Percentiles rank a stretch among this genome's conserved stretches.
phyloP scores from a whole-genome alignment of 2,797 vertebrate species.

The Leptatherina wallacei region DNA sequence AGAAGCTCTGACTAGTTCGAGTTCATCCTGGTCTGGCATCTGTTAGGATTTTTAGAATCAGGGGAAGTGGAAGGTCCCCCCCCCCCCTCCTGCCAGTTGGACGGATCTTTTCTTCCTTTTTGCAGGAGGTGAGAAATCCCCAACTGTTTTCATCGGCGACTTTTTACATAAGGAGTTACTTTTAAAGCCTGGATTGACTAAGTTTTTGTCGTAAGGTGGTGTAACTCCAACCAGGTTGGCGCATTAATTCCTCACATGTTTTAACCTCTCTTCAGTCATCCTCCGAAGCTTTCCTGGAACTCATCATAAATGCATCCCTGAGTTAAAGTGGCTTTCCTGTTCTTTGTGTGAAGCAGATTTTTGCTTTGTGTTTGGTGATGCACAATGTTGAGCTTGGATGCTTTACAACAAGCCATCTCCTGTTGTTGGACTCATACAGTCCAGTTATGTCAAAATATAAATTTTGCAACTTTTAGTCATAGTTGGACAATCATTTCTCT shows the following conservation, averaged over 20 bases:
- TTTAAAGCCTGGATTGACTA: conserved; percentile 32
- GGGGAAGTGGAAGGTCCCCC: conserved; percentile 19
- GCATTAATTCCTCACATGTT: conserved; percentile 28
- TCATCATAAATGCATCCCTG: background rate
- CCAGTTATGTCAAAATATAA: background rate
- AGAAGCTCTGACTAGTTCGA: conserved; percentile 53
- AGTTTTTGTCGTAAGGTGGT: conserved; percentile 27
- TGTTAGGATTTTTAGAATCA: conserved; percentile 32
- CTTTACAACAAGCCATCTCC: background rate
- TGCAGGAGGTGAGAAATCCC: conserved; percentile 58
- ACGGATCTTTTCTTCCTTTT: conserved; percentile 14
- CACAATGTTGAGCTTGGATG: background rate
- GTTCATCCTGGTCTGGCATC: conserved; percentile 48
- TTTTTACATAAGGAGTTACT: conserved; percentile 30
- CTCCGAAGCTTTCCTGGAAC: conserved; percentile 12
- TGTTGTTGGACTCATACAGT: background rate
- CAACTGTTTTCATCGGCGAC: background rate
- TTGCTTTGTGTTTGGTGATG: background rate
- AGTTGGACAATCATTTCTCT: background rate
- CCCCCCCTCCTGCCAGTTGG: background rate
- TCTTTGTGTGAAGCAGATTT: background rate
- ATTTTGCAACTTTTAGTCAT: background rate
- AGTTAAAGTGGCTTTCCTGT: background rate
- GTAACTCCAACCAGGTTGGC: conserved; percentile 60
- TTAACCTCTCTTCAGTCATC: conserved; percentile 19